phyloP scores from a whole-genome alignment of 2,888 invertebrate genomes.

The Tuta absoluta region DNA sequence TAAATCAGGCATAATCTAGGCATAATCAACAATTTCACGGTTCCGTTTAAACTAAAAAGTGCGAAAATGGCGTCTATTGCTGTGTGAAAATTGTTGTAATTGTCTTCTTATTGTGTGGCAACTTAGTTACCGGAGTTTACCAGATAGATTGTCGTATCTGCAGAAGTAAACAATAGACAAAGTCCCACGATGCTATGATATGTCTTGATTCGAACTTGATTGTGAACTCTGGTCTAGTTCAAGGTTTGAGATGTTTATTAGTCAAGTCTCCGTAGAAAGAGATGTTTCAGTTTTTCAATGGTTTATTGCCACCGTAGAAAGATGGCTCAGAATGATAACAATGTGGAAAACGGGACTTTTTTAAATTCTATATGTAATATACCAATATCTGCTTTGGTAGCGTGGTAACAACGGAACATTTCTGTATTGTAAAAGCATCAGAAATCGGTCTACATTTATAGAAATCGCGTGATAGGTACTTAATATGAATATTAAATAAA shows the following conservation, averaged over 20 bases:
- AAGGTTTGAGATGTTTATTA: slow-evolving; percentile 40
- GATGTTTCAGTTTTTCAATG: neutral
- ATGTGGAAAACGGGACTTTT: no score
- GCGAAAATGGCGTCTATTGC: slow-evolving; percentile 13
- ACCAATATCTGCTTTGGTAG: no score
- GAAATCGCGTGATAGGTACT: no score
- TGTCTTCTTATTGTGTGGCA: slow-evolving; percentile 1
- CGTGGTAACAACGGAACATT: no score
- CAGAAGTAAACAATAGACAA: slow-evolving; percentile 46
- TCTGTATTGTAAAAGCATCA: no score
- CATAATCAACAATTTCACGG: slow-evolving; percentile 24
- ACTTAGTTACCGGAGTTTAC: neutral
- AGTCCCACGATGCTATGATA: slow-evolving; percentile 52
- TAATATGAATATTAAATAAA: no score
- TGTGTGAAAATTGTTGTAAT: slow-evolving; percentile 21
- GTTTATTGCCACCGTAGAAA: no score
- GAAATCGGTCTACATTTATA: no score
- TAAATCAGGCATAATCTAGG: slow-evolving; percentile 20
- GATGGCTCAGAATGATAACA: no score
- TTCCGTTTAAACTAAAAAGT: slow-evolving; percentile 21
- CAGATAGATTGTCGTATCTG: slow-evolving; percentile 22
- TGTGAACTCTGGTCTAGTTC: slow-evolving; percentile 55
- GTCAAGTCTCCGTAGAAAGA: neutral
- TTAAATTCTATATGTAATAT: no score
- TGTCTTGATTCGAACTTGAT: slow-evolving; percentile 33